Conservation (phyloP, 2,113 vertebrate species). For the Canis aureus region DNA sequence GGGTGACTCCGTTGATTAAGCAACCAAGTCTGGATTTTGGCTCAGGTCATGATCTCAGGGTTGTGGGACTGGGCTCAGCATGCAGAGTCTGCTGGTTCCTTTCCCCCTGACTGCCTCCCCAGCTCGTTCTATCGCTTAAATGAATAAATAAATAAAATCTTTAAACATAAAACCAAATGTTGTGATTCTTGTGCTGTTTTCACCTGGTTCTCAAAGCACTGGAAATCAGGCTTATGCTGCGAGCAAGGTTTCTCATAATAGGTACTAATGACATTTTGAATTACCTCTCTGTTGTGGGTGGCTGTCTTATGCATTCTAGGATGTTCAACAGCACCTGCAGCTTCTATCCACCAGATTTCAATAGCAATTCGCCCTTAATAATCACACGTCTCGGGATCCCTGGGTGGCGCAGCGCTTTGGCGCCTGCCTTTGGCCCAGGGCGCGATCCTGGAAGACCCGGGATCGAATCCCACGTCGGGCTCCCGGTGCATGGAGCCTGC, state of each 20-base stretch:
- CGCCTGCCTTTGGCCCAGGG: too few species aligned
- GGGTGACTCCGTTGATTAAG: neutral
- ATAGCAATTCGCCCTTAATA: neutral
- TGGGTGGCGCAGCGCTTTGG: too few species aligned
- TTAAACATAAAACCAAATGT: neutral
- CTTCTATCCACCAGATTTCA: neutral
- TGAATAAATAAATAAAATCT: neutral
- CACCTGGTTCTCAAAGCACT: neutral
- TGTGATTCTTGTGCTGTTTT: conserved; percentile 36
- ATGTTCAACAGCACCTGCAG: neutral
- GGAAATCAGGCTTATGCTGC: neutral
- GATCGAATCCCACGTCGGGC: too few species aligned
- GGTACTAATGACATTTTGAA: neutral
- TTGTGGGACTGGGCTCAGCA: neutral
- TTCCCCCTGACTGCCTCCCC: neutral
- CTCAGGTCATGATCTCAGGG: neutral
- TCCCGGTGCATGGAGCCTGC: too few species aligned
- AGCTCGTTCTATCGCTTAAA: neutral
- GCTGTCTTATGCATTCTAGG: neutral
- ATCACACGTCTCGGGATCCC: neutral
- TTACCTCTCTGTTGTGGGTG: neutral
- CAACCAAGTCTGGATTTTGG: neutral
- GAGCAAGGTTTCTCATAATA: neutral
- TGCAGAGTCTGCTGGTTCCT: neutral
- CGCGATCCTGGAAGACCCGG: too few species aligned